Base-by-base conservation (phyloP, 2,797 vertebrate genomes). In the Dipus sagitta region DNA sequence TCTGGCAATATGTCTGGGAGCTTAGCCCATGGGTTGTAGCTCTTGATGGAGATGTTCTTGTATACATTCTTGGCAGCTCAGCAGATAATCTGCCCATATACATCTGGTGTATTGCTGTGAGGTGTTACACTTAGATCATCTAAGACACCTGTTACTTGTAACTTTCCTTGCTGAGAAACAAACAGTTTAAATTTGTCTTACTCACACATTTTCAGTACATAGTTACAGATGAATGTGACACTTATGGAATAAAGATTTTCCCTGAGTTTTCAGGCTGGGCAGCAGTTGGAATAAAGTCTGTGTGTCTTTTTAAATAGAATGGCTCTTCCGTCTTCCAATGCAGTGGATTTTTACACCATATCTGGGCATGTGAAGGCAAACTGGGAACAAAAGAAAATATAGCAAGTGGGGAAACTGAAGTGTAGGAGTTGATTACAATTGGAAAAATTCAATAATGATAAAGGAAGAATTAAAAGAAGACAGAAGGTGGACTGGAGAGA, bases 101-200 rank as follows among this genome's bases (percentile, higher is more conserved):
- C 96, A 97, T 96, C 96, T 96, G 96, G 92, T 93, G n/a, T 80
- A 93, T 94, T 89, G 80, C 95, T 95, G 72, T 80, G 90, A 96
- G 95, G 78, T 93, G 93, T 87, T 91, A 71, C 28, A 24, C 54
- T 84, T 17, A n/a, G n/a, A 54, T 80, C 81, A 91, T 94, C 92
- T 87, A 91, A 95, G 92, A 94, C 94, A 96, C 94, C 95, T 96
- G 95, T 94, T 96, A 80, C 94, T 92, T 92, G 82, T 96, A 94
- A 78, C 70, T 92, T 93, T 91, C 67, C 83, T 95, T 92, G 70
- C 80, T 88, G 86, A 96, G 90, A 94, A 90, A 70, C 89, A 90
- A 77, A 77, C 81, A 72, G 77, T 92, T 94, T 95, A 83, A 90
- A 82, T 92, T 94, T 94, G 13, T 96, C 92, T 95, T 68, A 47